Conservation (phyloP, 2,113 vertebrate genomes). For the Dipodomys merriami region DNA sequence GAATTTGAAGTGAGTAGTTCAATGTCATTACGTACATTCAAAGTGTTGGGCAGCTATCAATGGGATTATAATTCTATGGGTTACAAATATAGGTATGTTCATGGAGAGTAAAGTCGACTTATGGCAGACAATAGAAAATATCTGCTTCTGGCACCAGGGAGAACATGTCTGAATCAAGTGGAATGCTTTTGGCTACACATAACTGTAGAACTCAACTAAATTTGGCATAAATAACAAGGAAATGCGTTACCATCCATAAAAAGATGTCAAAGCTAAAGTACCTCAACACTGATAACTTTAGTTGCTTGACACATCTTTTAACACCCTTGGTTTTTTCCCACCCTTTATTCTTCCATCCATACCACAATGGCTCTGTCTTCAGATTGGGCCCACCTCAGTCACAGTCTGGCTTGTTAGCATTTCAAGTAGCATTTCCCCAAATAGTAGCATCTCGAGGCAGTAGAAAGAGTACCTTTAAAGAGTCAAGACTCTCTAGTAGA, state of each 20-base stretch:
- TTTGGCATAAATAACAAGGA: not conserved
- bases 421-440: not conserved
- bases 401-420: not conserved
- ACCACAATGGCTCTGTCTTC: not conserved
- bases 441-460: not conserved
- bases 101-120: conserved; percentile 1
- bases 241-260: not conserved
- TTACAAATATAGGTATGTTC: conserved; percentile 45
- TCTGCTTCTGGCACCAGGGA: not conserved
- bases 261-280: not conserved
- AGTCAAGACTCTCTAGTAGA: not conserved
- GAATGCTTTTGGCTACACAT: not conserved
- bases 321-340: not conserved
- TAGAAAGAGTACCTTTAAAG: not conserved
- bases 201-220: not conserved
- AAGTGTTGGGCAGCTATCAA: not conserved
- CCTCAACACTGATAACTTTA: not conserved
- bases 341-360: too few relatives aligned
- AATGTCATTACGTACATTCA: not conserved
- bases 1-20: conserved; percentile 4
- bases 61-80: not conserved
- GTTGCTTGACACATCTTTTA: rapidly evolving
- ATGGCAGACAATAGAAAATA: not conserved
- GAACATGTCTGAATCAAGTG: conserved; percentile 12
- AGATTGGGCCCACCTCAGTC: not conserved